These are phyloP conservation scores for Odontomachus brunneus DNA, from an alignment of 1,140 invertebrate genomes.

Conservation along the genomic window DNA sequence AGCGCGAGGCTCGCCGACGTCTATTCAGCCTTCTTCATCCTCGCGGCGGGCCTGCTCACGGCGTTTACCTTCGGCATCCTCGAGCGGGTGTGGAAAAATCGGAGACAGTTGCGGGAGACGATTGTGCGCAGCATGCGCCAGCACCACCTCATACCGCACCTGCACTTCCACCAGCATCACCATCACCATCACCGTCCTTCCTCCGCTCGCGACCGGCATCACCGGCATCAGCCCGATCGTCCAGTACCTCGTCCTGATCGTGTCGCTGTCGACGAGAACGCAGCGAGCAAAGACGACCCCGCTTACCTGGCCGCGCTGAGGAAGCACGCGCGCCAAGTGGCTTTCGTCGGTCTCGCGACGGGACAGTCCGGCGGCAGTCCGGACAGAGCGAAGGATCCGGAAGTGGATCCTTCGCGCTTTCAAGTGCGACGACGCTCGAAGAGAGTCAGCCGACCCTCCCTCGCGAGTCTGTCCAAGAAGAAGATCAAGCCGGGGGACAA, in stretches of 20 bases:
- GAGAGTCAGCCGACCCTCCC: neutral
- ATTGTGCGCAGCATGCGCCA: constrained; percentile 64
- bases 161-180: constrained; percentile 50
- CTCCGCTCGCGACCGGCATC: too few relatives aligned
- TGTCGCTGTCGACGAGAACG: neutral
- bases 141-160: constrained; percentile 55
- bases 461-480: neutral
- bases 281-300: neutral
- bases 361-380: neutral
- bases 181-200: constrained; percentile 8
- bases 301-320: constrained; percentile 14
- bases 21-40: constrained; percentile 82
- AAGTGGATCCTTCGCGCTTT: neutral
- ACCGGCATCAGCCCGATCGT: neutral
- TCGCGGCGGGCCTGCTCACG: constrained; percentile 75
- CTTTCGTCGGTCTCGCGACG: constrained; percentile 17
- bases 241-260: neutral
- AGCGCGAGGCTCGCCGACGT: constrained; percentile 82
- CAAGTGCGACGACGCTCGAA: neutral
- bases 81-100: constrained; percentile 79
- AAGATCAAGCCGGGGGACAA: neutral
- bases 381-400: neutral
- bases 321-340: constrained; percentile 35
- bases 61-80: constrained; percentile 73
- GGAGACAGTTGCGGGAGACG: constrained; percentile 64